These are phyloP conservation scores for Anthophora plumipes DNA, from an alignment of 2,888 invertebrate species.

Conservation along the genomic window DNA sequence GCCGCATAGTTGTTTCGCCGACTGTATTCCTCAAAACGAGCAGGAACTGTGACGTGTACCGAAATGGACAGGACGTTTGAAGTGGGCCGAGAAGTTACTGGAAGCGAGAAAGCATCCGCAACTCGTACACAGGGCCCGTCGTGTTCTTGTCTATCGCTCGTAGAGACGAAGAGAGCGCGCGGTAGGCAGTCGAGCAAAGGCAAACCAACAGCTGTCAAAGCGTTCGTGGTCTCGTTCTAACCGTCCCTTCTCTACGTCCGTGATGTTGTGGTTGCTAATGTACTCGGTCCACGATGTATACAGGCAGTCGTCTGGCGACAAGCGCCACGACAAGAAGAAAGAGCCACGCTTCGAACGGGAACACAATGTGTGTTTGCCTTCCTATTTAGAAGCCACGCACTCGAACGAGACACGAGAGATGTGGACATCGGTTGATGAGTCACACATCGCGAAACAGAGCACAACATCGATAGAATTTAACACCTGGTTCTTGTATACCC, in stretches of 20 bases:
- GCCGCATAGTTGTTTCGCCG: slow-evolving; percentile 37
- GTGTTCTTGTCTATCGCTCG: slow-evolving; percentile 54
- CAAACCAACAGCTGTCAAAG: slow-evolving; percentile 78
- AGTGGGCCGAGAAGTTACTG: slow-evolving; percentile 70
- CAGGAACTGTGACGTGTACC: slow-evolving; percentile 54
- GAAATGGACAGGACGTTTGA: slow-evolving; percentile 71
- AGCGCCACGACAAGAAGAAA: slow-evolving; percentile 65
- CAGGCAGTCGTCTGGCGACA: slow-evolving; percentile 57
- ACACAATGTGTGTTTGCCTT: slow-evolving; percentile 71
- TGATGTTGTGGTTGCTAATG: slow-evolving; percentile 80
- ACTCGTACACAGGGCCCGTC: slow-evolving; percentile 43
- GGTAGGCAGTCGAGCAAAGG: slow-evolving; percentile 65
- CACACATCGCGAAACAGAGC: slow-evolving; percentile 50
- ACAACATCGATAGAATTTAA: neutral
- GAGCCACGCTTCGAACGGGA: slow-evolving; percentile 53
- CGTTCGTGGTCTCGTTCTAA: slow-evolving; percentile 64
- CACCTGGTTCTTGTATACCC: slow-evolving; percentile 27
- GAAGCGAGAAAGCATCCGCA: slow-evolving; percentile 59
- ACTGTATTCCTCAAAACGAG: slow-evolving; percentile 52
- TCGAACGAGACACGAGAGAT: slow-evolving; percentile 25
- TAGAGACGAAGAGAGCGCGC: neutral
- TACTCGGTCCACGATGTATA: slow-evolving; percentile 67
- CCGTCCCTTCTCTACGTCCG: slow-evolving; percentile 60
- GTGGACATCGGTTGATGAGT: slow-evolving; percentile 38
- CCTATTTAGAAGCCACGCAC: slow-evolving; percentile 69